Base-by-base conservation (phyloP, 2,888 invertebrate species). In the Rhogogaster chlorosoma region DNA sequence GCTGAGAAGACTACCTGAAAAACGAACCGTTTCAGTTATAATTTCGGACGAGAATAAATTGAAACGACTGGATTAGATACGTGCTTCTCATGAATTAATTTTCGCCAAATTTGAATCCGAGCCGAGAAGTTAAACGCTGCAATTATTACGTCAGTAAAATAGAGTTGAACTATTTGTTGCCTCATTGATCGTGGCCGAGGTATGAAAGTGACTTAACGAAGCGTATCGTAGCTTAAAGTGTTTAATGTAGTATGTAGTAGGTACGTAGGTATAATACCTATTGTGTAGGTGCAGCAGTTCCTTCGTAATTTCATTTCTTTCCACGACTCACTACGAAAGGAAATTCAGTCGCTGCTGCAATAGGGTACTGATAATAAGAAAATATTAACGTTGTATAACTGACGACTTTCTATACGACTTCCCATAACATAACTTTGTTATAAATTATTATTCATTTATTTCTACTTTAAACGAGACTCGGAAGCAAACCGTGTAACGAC, bases 181-280 rank as follows among this genome's bases (percentile, higher is more conserved):
- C 49, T 77, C 29, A 77, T 77, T 77, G 45, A 77, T 49, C n/a
- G 18, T 49, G 77, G 49, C 53, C 10, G 12, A 77, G 53, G 77
- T 53, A 77, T 77, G 49, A 53, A 77, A 49, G 29, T 49, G 18
- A 77, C 12, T 49, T 77, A 77, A 77, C 77, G 77, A 77, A 77
- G 77, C 77, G 77, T 53, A n/a, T 32, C 32, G 29, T 26, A n/a
- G 49, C 77, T 18, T n/a, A 29, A 73, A 73, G 73, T 73, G 38
- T 9, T 73, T 73, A 73, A 73, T 29, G 73, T 38, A 73, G 12
- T 42, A 26, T 26, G 38, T 42, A 38, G 71, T n/a, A 42, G 38
- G 22, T 73, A 42, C 2, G 49, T 49, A 53, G 26, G 49, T 29
- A 53, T 29, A 49, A 10, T 29, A n/a, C 42, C 71, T 22, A 73